A percentile compares a stretch with the other conserved stretches of the same genome.
phyloP scores from a whole-genome alignment of 2,113 vertebrate genomes.

The Monopterus albus region DNA sequence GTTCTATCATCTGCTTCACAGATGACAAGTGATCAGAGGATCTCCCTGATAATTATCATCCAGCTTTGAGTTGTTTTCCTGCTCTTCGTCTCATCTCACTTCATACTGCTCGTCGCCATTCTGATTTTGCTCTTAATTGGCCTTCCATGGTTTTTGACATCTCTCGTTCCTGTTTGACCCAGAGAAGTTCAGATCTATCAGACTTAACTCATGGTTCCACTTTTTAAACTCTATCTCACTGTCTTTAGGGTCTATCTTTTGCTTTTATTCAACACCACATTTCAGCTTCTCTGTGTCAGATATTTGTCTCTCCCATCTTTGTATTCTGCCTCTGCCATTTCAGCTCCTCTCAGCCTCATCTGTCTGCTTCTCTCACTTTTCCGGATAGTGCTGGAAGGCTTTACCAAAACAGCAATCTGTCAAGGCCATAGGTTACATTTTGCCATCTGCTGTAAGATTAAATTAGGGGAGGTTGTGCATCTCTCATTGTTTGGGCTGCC shows the following conservation, averaged over 20 bases:
- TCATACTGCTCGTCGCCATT: slow-evolving; percentile 20
- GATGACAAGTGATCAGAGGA: slow-evolving; percentile 79
- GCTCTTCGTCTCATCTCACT: slow-evolving; percentile 47
- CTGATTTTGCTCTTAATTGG: slow-evolving; percentile 58
- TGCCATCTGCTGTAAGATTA: slow-evolving; percentile 81
- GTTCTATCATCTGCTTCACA: slow-evolving; percentile 75
- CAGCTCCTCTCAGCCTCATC: slow-evolving; percentile 47
- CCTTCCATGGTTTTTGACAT: slow-evolving; percentile 58
- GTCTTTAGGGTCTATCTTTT: neutral
- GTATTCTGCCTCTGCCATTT: slow-evolving; percentile 30
- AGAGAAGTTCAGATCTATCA: slow-evolving; percentile 52
- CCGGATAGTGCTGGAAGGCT: slow-evolving; percentile 71
- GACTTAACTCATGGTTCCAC: slow-evolving; percentile 38
- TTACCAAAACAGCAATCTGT: slow-evolving; percentile 83
- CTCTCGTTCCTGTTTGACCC: slow-evolving; percentile 56
- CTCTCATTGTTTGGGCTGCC: slow-evolving; percentile 74
- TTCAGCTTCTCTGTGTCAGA: neutral
- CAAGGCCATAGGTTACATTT: slow-evolving; percentile 79
- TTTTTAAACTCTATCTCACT: slow-evolving; percentile 37
- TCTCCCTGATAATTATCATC: slow-evolving; percentile 74
- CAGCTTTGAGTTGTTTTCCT: slow-evolving; percentile 69
- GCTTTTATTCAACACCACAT: slow-evolving; percentile 13
- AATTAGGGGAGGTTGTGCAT: slow-evolving; percentile 74
- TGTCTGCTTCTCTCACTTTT: slow-evolving; percentile 46
- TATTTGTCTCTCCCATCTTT: slow-evolving; percentile 34